phyloP scores from a whole-genome alignment of 2,888 invertebrate genomes.

The Quadroppia sp. region DNA sequence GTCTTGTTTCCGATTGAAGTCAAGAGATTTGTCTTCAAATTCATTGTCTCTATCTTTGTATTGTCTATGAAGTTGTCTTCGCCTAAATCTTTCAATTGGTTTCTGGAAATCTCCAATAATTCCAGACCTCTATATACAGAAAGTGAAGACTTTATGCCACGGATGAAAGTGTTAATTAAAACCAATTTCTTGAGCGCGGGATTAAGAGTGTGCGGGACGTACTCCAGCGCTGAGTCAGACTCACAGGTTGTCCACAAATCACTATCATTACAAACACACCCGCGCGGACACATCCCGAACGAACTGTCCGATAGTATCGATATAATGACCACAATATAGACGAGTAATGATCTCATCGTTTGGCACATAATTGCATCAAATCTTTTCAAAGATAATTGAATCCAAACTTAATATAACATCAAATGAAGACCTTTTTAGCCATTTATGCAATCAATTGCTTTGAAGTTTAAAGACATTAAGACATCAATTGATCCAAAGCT shows the following conservation, averaged over 20 bases:
- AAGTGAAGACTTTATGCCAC: conserved; percentile 70
- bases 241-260: conserved; percentile 72
- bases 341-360: conserved; percentile 7
- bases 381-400: background rate
- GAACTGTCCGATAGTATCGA: background rate
- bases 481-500: too few species aligned
- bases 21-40: conserved; percentile 74
- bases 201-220: conserved; percentile 81
- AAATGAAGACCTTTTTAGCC: too few species aligned
- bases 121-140: conserved; percentile 68
- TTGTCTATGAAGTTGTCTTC: conserved; percentile 76
- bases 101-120: conserved; percentile 75
- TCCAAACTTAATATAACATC: background rate
- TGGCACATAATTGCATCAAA: conserved; percentile 30
- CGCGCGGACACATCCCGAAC: conserved; percentile 64
- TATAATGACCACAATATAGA: background rate
- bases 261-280: conserved; percentile 75
- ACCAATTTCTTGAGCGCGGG: conserved; percentile 64
- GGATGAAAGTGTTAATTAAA: conserved; percentile 74
- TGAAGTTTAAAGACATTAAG: too few species aligned
- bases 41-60: conserved; percentile 66
- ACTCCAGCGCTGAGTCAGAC: conserved; percentile 70
- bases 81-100: conserved; percentile 73
- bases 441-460: background rate
- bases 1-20: conserved; percentile 67